Evolutionary conservation across 2,888 invertebrate species (phyloP).

Genomic region (Euplexia lucipara): DNA sequence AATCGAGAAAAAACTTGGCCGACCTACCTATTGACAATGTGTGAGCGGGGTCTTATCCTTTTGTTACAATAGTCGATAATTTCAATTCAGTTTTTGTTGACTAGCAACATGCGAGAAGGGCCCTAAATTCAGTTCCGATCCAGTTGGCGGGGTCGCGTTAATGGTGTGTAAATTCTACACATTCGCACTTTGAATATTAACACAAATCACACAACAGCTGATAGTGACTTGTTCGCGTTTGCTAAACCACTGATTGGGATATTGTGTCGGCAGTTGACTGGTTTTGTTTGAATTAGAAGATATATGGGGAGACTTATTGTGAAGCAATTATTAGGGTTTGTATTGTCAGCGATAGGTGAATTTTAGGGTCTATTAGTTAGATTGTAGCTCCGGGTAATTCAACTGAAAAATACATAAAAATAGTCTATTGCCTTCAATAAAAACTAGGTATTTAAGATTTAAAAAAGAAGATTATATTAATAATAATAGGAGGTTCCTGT

Average conservation of each 20-base stretch:
- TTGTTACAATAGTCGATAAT: too few relatives aligned
- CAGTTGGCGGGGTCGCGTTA: slow-evolving; percentile 39
- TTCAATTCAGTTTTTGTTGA: too few relatives aligned
- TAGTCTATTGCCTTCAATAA: too few relatives aligned
- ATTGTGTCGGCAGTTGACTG: slow-evolving; percentile 30
- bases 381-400: too few relatives aligned
- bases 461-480: too few relatives aligned
- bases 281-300: slow-evolving; percentile 4
- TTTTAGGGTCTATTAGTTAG: too few relatives aligned
- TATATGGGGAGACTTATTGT: not conserved
- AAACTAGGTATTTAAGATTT: too few relatives aligned
- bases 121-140: slow-evolving; percentile 23
- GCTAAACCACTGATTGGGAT: slow-evolving; percentile 20
- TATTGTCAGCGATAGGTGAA: not conserved
- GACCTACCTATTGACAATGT: too few relatives aligned
- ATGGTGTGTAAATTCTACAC: slow-evolving; percentile 64
- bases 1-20: too few relatives aligned
- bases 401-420: too few relatives aligned
- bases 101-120: not conserved
- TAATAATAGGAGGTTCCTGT: too few relatives aligned
- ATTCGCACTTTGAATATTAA: slow-evolving; percentile 61
- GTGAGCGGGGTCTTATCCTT: too few relatives aligned
- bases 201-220: slow-evolving; percentile 65
- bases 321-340: not conserved
- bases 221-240: slow-evolving; percentile 51